Base-by-base conservation (phyloP, 2,797 vertebrate species). In the Poeciliopsis infans region DNA sequence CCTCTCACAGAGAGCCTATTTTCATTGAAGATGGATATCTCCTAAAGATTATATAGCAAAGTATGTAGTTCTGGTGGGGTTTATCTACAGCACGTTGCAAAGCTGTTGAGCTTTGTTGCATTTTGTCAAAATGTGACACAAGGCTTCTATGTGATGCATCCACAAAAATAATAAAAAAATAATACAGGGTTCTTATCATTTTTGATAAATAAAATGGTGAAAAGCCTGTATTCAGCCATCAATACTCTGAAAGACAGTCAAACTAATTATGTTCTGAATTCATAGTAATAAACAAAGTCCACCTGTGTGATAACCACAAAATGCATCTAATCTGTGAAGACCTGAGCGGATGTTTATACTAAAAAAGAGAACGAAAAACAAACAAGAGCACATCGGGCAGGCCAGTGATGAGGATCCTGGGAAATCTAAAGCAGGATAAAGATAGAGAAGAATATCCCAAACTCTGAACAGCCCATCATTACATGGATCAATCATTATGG, bases 1-100 rank as follows among this genome's bases (percentile, higher is more conserved):
- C 61, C 79, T 85, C 84, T 86, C 53, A 68, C 86, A 72, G 74
- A 84, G 85, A 47, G 23, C 55, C 70, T 77, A n/a, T 74, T 66
- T 69, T 20, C n/a, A 70, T 69, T 55, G 53, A 53, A 83, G 71
- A 64, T 43, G 47, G 28, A 66, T 10, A 71, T 76, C 20, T 39
- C 28, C 53, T 73, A 69, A 79, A 71, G 59, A 72, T 18, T 45
- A 47, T 64, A 59, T 79, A 15, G 55, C 66, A 4, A 86, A 70
- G 51, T 31, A 31, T 31, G 31, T 8, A 7, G 28, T 33, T 76
- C 77, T 55, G 20, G 75, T 43, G 2, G 46, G 69, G n/a, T 73
- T 16, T 31, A 72, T 74, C 18, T 20, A 28, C 39, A 45, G 11
- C 25, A 70, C 23, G 3, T 39, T 68, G 64, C 64, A 41, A 43